phyloP scores from a whole-genome alignment of 2,888 invertebrate genomes.

The Aleiodes alternator region DNA sequence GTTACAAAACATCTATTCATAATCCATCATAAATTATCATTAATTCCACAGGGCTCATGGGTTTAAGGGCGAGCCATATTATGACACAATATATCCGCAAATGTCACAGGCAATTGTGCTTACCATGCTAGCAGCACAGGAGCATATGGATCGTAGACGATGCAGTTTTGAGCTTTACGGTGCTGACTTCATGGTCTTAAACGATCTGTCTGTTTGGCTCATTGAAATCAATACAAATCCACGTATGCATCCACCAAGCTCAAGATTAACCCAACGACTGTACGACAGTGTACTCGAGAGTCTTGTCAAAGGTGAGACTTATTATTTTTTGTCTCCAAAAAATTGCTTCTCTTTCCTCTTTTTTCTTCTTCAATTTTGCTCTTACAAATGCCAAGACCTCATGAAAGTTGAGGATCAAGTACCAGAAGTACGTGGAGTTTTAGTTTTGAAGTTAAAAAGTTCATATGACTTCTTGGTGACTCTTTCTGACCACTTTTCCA shows the following conservation, averaged over 20 bases:
- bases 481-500: constrained; percentile 14
- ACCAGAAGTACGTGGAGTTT: not conserved
- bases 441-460: constrained; percentile 19
- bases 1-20: not conserved
- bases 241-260: constrained; percentile 86
- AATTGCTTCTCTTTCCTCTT: not conserved
- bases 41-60: constrained; percentile 75
- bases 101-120: constrained; percentile 90
- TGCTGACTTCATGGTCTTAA: constrained; percentile 93
- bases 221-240: constrained; percentile 96
- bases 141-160: constrained; percentile 81
- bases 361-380: no score
- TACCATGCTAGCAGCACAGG: constrained; percentile 87
- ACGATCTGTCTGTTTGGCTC: constrained; percentile 90
- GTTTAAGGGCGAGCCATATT: constrained; percentile 79
- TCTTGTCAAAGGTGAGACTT: constrained; percentile 85
- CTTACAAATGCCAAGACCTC: not conserved
- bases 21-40: constrained; percentile 11
- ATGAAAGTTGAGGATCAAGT: not conserved
- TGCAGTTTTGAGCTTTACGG: constrained; percentile 92
- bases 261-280: constrained; percentile 88
- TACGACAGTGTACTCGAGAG: constrained; percentile 90
- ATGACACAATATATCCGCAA: constrained; percentile 86
- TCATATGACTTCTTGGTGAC: constrained; percentile 28
- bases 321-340: not conserved